Base-by-base conservation (phyloP, 2,888 invertebrate genomes). In the Apoda limacodes region DNA sequence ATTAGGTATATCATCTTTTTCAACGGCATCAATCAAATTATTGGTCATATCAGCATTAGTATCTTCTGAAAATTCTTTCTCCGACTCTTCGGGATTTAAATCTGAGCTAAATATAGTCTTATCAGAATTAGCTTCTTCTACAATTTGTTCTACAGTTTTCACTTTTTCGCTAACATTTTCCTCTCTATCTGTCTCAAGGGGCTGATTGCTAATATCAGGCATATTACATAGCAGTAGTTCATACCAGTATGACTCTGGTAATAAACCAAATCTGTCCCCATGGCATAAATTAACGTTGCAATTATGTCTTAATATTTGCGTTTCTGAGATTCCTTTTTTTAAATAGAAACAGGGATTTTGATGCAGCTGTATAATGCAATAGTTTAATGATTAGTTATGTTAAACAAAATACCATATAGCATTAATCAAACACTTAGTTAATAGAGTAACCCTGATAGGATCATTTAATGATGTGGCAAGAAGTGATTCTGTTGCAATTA, bases 361-460 rank as follows among this genome's bases (percentile, higher is more conserved):
- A 44, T 85, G 83, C 14, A 75, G 50, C 84, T 85, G 53, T 22
- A n/a, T n/a, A n/a, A n/a, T n/a, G n/a, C n/a, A n/a, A n/a, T n/a
- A n/a, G n/a, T n/a, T n/a, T n/a, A n/a, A n/a, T n/a, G n/a, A n/a
- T n/a, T n/a, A n/a, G n/a, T n/a, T n/a, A n/a, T n/a, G n/a, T n/a
- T n/a, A n/a, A n/a, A n/a, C n/a, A n/a, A n/a, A n/a, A n/a, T n/a
- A n/a, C n/a, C n/a, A n/a, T n/a, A n/a, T n/a, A n/a, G n/a, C n/a
- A n/a, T n/a, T n/a, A n/a, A n/a, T n/a, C n/a, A n/a, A n/a, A n/a
- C n/a, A n/a, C n/a, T n/a, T n/a, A n/a, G n/a, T n/a, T n/a, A n/a
- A n/a, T n/a, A n/a, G n/a, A n/a, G n/a, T n/a, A n/a, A n/a, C n/a
- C n/a, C n/a, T n/a, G n/a, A n/a, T n/a, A n/a, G n/a, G n/a, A n/a